A percentile compares a stretch with the other conserved stretches of the same genome.
phyloP scores from a whole-genome alignment of 2,888 invertebrate genomes.

The Eupithecia subumbrata region DNA sequence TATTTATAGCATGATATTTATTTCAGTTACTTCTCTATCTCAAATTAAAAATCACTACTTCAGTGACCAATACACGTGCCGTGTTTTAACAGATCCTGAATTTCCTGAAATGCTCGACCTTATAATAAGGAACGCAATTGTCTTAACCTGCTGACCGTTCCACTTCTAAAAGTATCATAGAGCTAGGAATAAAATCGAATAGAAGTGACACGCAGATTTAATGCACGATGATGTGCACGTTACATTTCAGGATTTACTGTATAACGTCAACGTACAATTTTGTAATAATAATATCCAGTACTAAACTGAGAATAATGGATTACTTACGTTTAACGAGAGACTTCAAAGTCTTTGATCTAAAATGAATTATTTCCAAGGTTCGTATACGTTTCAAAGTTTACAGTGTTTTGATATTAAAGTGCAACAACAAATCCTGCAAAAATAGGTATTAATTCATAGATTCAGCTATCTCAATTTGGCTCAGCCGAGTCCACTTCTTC shows the following conservation, averaged over 20 bases:
- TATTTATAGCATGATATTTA: conserved; percentile 5
- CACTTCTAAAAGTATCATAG: conserved; percentile 26
- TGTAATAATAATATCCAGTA: neutral
- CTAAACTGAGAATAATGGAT: too few species aligned
- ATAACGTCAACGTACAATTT: neutral
- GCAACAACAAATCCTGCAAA: neutral
- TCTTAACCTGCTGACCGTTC: conserved; percentile 24
- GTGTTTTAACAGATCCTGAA: neutral
- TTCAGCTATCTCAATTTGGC: neutral
- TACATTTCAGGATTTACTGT: neutral
- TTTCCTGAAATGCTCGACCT: conserved; percentile 14
- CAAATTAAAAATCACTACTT: neutral
- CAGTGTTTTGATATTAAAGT: neutral
- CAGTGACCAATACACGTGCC: neutral
- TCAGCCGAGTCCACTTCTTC: neutral
- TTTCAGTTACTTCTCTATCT: neutral
- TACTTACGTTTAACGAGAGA: neutral
- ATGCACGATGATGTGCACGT: neutral
- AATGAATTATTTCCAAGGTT: neutral
- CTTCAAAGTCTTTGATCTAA: neutral
- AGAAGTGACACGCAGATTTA: conserved; percentile 13
- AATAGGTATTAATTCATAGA: neutral
- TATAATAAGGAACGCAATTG: conserved; percentile 18
- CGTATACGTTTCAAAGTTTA: neutral
- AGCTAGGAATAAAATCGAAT: conserved; percentile 3